Evolutionary conservation across 2,888 invertebrate species (phyloP).

Genomic region (Chorisops tibialis): DNA sequence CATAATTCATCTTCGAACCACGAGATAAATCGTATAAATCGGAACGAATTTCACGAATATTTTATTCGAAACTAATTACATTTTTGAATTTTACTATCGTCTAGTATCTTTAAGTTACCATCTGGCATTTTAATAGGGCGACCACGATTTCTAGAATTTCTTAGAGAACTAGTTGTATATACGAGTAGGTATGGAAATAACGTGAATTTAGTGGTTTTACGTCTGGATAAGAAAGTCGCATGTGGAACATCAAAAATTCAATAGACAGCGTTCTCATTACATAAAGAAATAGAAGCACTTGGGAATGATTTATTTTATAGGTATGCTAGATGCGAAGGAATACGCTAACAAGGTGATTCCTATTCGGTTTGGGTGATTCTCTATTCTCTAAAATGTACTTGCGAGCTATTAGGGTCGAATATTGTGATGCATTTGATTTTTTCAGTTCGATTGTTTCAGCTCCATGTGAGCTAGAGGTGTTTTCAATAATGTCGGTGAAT

Average conservation of each 20-base stretch:
- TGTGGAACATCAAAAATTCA: conserved; percentile 9
- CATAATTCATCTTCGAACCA: too few relatives aligned
- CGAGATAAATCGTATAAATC: too few relatives aligned
- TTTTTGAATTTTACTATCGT: too few relatives aligned
- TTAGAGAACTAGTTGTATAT: too few relatives aligned
- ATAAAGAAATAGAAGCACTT: conserved; percentile 5
- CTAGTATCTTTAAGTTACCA: too few relatives aligned
- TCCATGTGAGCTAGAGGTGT: conserved; percentile 1
- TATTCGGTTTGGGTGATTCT: conserved; percentile 7
- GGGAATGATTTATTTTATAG: conserved; percentile 13
- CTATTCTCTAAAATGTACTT: conserved; percentile 19
- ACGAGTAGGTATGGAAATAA: too few relatives aligned
- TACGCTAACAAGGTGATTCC: conserved; percentile 16
- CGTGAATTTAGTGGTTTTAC: too few relatives aligned
- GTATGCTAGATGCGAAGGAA: background rate
- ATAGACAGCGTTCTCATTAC: conserved; percentile 12
- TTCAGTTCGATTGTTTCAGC: background rate
- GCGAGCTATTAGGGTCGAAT: conserved; percentile 17
- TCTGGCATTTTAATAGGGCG: too few relatives aligned
- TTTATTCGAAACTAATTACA: too few relatives aligned
- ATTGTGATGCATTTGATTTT: conserved; percentile 16
- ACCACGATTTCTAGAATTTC: too few relatives aligned
- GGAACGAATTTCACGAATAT: too few relatives aligned
- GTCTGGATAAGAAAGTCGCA: background rate
- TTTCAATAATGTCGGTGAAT: conserved; percentile 4